Conservation (phyloP, 2,888 invertebrate species). For the Caenorhabditis sp. region DNA sequence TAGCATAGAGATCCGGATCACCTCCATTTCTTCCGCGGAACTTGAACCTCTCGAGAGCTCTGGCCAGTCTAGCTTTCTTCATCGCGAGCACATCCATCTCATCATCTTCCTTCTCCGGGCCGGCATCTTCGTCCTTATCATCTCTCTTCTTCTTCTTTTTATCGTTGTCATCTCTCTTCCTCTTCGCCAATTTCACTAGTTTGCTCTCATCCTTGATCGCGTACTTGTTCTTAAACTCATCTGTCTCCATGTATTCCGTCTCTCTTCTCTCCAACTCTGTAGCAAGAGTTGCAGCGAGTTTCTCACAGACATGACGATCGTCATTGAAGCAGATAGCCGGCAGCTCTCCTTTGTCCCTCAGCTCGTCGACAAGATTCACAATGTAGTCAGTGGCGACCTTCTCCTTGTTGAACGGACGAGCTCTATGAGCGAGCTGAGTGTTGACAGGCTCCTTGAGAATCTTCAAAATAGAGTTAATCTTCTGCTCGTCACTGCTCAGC, state of each 20-base stretch:
- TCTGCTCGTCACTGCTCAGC: slow-evolving; percentile 77
- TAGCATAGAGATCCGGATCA: slow-evolving; percentile 77
- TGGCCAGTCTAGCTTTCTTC: slow-evolving; percentile 76
- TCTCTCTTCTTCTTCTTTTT: slow-evolving; percentile 76
- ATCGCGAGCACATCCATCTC: slow-evolving; percentile 76
- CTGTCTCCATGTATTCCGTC: slow-evolving; percentile 72
- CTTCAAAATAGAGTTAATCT: slow-evolving; percentile 70
- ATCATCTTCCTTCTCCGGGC: slow-evolving; percentile 67
- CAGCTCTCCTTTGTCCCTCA: slow-evolving; percentile 76
- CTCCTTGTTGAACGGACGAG: slow-evolving; percentile 76
- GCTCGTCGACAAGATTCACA: slow-evolving; percentile 76
- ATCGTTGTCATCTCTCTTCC: slow-evolving; percentile 79
- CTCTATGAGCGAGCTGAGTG: slow-evolving; percentile 66
- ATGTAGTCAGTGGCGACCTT: slow-evolving; percentile 77
- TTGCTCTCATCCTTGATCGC: slow-evolving; percentile 81
- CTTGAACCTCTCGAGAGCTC: slow-evolving; percentile 78
- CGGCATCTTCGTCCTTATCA: slow-evolving; percentile 66
- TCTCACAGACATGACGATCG: slow-evolving; percentile 79
- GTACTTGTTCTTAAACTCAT: slow-evolving; percentile 79
- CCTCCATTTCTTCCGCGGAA: slow-evolving; percentile 71
- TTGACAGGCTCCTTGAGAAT: slow-evolving; percentile 68
- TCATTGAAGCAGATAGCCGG: slow-evolving; percentile 82
- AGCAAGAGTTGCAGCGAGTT: slow-evolving; percentile 68
- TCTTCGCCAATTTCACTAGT: slow-evolving; percentile 77
- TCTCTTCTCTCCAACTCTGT: slow-evolving; percentile 77